Percentiles rank a stretch among this genome's conserved stretches.
phyloP scores from a whole-genome alignment of 2,888 invertebrate species.

The Mythimna lalbum region DNA sequence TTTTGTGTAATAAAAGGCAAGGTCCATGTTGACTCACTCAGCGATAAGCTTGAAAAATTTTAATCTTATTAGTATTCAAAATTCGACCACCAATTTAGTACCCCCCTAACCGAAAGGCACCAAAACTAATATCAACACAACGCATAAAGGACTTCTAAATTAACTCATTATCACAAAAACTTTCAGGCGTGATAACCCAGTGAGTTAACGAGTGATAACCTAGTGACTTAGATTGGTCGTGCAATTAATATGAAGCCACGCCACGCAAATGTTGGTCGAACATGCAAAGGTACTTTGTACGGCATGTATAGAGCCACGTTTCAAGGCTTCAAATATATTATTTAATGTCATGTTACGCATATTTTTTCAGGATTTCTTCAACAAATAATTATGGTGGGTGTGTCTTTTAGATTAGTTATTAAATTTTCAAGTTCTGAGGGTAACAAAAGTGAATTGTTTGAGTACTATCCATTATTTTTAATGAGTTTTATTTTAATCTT shows the following conservation, averaged over 20 bases:
- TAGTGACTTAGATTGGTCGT: conserved; percentile 29
- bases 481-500: too few species aligned
- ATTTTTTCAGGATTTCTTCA: conserved; percentile 20
- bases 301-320: background rate
- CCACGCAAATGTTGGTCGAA: conserved; percentile 43
- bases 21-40: too few species aligned
- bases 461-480: conserved; percentile 4
- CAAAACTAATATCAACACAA: background rate
- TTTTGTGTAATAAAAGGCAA: too few species aligned
- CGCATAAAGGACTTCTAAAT: background rate
- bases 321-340: conserved; percentile 17
- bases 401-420: conserved; percentile 12
- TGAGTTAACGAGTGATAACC: conserved; percentile 50
- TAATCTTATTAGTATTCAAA: background rate
- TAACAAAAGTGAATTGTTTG: background rate
- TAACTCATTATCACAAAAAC: conserved; percentile 1
- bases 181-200: conserved; percentile 32
- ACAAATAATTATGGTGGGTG: conserved; percentile 6
- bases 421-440: background rate
- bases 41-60: too few species aligned
- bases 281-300: conserved; percentile 40
- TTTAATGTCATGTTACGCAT: conserved; percentile 23
- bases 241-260: conserved; percentile 30
- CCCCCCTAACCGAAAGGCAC: background rate
- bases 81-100: background rate